Evolutionary conservation across 2,888 invertebrate genomes (phyloP).

Genomic region (Plutella xylostella): DNA sequence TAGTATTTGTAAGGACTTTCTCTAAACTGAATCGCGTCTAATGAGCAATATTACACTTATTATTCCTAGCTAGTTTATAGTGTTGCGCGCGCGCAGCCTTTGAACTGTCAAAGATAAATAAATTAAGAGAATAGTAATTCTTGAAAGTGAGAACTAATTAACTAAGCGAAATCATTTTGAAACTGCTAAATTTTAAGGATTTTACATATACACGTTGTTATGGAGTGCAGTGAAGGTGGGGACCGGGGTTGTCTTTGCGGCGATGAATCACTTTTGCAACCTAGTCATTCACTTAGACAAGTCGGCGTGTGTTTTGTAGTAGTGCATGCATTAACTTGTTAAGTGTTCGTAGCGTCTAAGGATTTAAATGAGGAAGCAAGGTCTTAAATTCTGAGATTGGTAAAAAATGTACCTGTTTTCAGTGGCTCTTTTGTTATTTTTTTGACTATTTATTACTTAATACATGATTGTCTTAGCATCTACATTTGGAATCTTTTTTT

Average conservation of each 20-base stretch:
- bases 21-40: conserved; percentile 34
- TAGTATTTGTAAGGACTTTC: conserved; percentile 39
- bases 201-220: conserved; percentile 23
- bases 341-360: conserved; percentile 67
- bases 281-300: conserved; percentile 67
- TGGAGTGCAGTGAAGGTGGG: no score
- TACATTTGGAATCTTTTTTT: conserved; percentile 36
- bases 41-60: conserved; percentile 33
- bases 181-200: conserved; percentile 18
- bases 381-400: conserved; percentile 64
- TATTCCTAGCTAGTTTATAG: conserved; percentile 37
- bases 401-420: conserved; percentile 67
- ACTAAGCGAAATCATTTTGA: conserved; percentile 4
- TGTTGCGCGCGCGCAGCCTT: conserved; percentile 17
- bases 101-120: neutral
- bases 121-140: neutral
- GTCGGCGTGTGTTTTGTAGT: conserved; percentile 50
- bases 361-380: conserved; percentile 53
- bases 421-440: conserved; percentile 68
- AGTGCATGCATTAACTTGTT: conserved; percentile 66
- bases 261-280: conserved; percentile 53
- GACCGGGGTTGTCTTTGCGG: no score
- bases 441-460: conserved; percentile 67
- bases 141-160: neutral
- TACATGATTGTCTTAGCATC: conserved; percentile 70